phyloP scores from a whole-genome alignment of 2,888 invertebrate species.

The Epirrita christyi region DNA sequence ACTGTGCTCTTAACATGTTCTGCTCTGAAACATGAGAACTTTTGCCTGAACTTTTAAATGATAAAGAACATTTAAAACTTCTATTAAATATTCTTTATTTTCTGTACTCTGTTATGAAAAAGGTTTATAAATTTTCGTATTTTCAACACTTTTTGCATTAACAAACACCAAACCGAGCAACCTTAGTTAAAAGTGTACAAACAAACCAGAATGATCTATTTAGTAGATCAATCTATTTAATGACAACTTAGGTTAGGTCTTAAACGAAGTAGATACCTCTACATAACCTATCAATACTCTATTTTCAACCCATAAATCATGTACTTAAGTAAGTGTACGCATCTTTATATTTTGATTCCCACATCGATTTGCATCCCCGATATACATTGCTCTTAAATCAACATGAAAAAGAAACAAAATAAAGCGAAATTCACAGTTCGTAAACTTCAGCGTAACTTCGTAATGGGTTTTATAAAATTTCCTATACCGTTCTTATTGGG shows the following conservation, averaged over 20 bases:
- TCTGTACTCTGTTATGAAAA: too few species aligned
- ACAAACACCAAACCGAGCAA: too few species aligned
- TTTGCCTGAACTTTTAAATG: too few species aligned
- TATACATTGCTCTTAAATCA: slow-evolving; percentile 26
- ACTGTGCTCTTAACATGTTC: slow-evolving; percentile 15
- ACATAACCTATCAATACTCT: neutral
- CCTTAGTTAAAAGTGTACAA: too few species aligned
- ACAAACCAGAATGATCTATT: neutral
- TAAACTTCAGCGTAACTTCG: slow-evolving; percentile 56
- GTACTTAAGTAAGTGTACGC: neutral
- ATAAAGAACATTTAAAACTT: too few species aligned
- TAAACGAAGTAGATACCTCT: too few species aligned
- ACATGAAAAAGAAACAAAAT: slow-evolving; percentile 33
- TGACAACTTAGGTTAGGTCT: too few species aligned
- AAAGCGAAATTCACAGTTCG: slow-evolving; percentile 61
- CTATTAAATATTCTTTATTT: too few species aligned
- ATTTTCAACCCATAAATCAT: neutral
- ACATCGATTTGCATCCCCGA: slow-evolving; percentile 3
- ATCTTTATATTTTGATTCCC: neutral
- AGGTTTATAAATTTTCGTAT: too few species aligned
- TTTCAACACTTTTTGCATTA: too few species aligned
- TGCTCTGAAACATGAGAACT: neutral
- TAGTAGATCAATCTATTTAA: too few species aligned
- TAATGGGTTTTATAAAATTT: slow-evolving; percentile 66
- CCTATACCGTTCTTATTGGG: slow-evolving; percentile 57